Evolutionary conservation across 2,113 vertebrate species (phyloP), one percentile per base, ranked within the genome.

Genomic region (Vulpes lagopus): DNA sequence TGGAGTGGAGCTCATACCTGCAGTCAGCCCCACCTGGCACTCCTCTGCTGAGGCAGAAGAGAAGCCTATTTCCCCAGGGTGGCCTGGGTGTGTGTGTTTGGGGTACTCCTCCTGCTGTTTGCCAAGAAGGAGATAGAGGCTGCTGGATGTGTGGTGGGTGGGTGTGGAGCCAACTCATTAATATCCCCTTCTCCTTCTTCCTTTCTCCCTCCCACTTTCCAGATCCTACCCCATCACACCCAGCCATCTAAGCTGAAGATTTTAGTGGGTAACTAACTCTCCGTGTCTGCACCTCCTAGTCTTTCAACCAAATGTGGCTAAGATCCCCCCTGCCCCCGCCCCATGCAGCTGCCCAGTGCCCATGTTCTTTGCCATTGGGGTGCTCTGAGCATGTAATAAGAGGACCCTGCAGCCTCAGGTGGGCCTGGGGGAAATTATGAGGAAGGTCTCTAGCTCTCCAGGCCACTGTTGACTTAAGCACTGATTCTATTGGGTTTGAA

Each of bases 1-100:
- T 11, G 32, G 79, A 81, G 43, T 38, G 94, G 88, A 62, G 83
- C 81, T 85, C 89, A 94, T 64, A 92, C 97, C 94, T 97, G 95
- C 81, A 74, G 67, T 93, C 69, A 30, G 96, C 96, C 89, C 92
- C 80, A 69, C 96, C 94, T 15, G 69, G 17, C 10, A 17, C 87
- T 91, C 79, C 90, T 73, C 53, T 9, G 7, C 8, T 22, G 71
- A 93, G 90, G 83, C 83, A 83, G 69, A 73, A 91, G 89, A 79
- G 76, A 92, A 93, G 88, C 23, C 57, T 51, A 55, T 82, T 89
- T 78, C 91, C 67, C 86, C 22, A 86, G 1, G 10, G 23, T 43
- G 74, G 64, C 43, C 53, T 80, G 38, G 23, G 71, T 55, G 19
- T 64, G 83, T 30, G 32, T 51, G 43, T 25, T 20, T 25, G 43